phyloP scores from a whole-genome alignment of 2,888 invertebrate genomes.

The Gymnosoma rotundatum region DNA sequence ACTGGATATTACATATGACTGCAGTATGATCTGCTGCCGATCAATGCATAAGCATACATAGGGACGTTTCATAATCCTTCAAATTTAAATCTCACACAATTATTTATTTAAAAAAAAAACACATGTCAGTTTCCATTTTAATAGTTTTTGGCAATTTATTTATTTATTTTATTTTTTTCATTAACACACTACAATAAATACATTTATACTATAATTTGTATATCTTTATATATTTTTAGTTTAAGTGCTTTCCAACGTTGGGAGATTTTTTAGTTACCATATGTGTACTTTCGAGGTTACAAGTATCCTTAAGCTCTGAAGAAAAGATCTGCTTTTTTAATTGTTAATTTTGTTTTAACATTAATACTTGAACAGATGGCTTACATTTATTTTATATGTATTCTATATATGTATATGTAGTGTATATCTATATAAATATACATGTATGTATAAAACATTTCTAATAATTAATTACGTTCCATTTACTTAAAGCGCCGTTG shows the following conservation, averaged over 20 bases:
- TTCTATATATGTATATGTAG: slow-evolving; percentile 10
- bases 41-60: too few relatives aligned
- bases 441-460: slow-evolving; percentile 30
- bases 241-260: slow-evolving; percentile 14
- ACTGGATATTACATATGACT: too few relatives aligned
- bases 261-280: slow-evolving; percentile 7
- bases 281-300: background rate
- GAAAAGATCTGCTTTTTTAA: too few relatives aligned
- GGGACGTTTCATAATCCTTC: too few relatives aligned
- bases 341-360: background rate
- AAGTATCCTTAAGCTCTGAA: too few relatives aligned
- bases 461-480: slow-evolving; percentile 68
- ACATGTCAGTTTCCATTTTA: background rate
- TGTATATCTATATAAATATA: slow-evolving; percentile 20
- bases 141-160: slow-evolving; percentile 18
- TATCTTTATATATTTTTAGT: slow-evolving; percentile 4
- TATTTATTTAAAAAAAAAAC: background rate
- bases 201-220: slow-evolving; percentile 9
- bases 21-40: too few relatives aligned
- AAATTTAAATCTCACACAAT: too few relatives aligned
- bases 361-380: slow-evolving; percentile 14
- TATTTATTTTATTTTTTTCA: background rate
- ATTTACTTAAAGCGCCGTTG: slow-evolving; percentile 16
- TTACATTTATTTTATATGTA: background rate
- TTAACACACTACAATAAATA: slow-evolving; percentile 24